Evolutionary conservation across 30 jellyfish, hydroid and myxozoan species (phyloP), one percentile per base, ranked within the genome.

Genomic region (Catostylus mosaicus): DNA sequence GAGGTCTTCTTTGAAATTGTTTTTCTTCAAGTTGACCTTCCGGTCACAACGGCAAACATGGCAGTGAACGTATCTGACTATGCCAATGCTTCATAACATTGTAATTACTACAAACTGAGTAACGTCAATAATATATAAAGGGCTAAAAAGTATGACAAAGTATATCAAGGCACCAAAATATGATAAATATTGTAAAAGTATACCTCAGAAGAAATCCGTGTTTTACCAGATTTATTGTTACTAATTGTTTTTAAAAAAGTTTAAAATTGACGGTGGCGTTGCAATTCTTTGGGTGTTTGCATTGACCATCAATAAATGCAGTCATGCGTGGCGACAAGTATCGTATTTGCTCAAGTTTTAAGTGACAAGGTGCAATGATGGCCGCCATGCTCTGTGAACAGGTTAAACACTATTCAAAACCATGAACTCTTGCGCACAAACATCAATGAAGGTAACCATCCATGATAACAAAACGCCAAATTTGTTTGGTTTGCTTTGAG

Each of bases 251-350:
- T 59, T 59, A 59, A 24, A 59, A 59, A 6, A 16, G 56, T 23
- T 59, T 59, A 27, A 5, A 2, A 29, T 65, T 7, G 57, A 31
- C 32, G 78, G 4, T 32, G 59, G 59, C 57, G 43, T 6, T 22
- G 71, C 3, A 26, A 37, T 16, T 65, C 78, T 34, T 4, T 32
- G 56, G 72, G 84, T 72, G 84, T 47, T 72, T 35, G 67, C 84
- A 72, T 46, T 43, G 72, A 72, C 37, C 36, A 10, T 29, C 72
- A 51, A 52, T 72, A 54, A 48, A 36, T 24, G 43, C 54, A 72
- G 11, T 72, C 84, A 51, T 22, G 70, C 56, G 46, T 45, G 56
- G 7, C n/a, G 20, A 46, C 8, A 1, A 38, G 52, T 45, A 29
- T 72, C 56, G 52, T 29, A 51, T n/a, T 31, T 72, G 71, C 54